Base-by-base conservation (phyloP, 2,113 vertebrate genomes). In the Esox niger region DNA sequence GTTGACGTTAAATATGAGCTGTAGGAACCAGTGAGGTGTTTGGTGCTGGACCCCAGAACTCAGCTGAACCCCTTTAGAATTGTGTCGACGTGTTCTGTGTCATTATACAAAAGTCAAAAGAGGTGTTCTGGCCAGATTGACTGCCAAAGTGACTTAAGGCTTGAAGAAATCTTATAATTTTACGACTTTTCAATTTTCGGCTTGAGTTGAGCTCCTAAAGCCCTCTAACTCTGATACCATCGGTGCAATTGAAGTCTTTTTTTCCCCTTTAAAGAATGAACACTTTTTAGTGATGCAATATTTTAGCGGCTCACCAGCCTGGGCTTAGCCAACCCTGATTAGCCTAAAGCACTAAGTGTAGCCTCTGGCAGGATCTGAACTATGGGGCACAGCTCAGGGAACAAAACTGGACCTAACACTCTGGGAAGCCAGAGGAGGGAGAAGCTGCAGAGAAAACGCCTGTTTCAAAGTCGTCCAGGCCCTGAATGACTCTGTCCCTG, bases 401-500 rank as follows among this genome's bases (percentile, higher is more conserved):
- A 83, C 84, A 80, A 81, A 81, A 76, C 17, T 0, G 49, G 49
- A 20, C 57, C 5, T 30, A 6, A 29, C 26, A 17, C 26, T 3
- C 27, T n/a, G 57, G 29, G 57, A 58, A 17, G 23, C n/a, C n/a
- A 55, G 29, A 29, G 27, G 15, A 13, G 0, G 11, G 25, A 26
- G 15, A 31, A 27, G 25, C 6, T 3, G 17, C 15, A 59, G 13
- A n/a, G 17, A 17, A n/a, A 26, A 30, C 10, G 2, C 10, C 64
- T 61, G 71, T 79, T 75, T 69, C 46, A 73, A 87, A 79, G 84
- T 82, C 80, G 81, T 66, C 71, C 72, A 72, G 55, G 68, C 79
- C 83, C 82, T 26, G 69, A 63, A 65, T 79, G 82, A 83, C 74
- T 81, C 71, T 43, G 29, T 80, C 80, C 81, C 85, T 47, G 58